Conservation (phyloP, 2,113 vertebrate genomes). For the Tiliqua scincoides region DNA sequence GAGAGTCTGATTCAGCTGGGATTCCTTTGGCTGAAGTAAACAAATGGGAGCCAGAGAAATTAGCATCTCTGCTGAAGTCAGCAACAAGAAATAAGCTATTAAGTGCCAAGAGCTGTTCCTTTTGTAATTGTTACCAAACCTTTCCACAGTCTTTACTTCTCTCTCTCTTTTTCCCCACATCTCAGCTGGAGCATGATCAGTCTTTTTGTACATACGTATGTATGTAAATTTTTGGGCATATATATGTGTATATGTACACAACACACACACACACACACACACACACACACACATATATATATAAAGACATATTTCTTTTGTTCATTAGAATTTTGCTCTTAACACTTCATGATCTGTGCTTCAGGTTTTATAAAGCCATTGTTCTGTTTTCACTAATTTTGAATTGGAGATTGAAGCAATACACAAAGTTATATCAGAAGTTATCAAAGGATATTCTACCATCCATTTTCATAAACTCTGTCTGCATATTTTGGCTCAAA, state of each 20-base stretch:
- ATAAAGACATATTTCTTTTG: not conserved
- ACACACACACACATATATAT: not conserved
- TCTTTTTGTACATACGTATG: not conserved
- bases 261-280: not conserved
- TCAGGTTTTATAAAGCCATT: not conserved
- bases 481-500: not conserved
- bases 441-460: not conserved
- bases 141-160: not conserved
- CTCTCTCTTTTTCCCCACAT: no score
- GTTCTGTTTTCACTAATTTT: not conserved
- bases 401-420: not conserved
- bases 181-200: not conserved
- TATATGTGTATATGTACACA: not conserved
- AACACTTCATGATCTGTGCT: not conserved
- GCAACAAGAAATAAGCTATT: not conserved
- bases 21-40: constrained; percentile 29
- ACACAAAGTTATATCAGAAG: not conserved
- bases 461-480: not conserved
- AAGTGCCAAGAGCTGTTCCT: not conserved
- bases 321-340: not conserved
- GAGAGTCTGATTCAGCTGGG: constrained; percentile 31
- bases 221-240: not conserved
- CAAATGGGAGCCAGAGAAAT: constrained; percentile 24
- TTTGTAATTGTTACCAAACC: constrained; percentile 6
- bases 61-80: constrained; percentile 22